Evolutionary conservation across 2,113 vertebrate genomes (phyloP).

Genomic region (Osmerus eperlanus): DNA sequence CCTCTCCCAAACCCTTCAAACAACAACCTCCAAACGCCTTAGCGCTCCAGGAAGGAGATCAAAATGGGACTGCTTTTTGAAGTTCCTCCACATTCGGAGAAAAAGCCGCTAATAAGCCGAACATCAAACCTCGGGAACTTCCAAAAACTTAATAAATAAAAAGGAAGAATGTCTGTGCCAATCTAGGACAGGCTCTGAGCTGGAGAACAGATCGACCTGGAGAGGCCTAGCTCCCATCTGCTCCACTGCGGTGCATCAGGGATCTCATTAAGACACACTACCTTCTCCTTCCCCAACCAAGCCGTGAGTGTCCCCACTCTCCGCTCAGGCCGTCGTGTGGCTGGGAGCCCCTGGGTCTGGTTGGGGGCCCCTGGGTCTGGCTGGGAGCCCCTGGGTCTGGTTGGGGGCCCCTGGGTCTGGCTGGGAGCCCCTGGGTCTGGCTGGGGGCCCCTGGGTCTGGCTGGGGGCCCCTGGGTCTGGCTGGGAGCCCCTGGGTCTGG

Average conservation of each 20-base stretch:
- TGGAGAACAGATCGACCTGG: conserved; percentile 26
- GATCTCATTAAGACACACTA: conserved; percentile 50
- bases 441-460: neutral
- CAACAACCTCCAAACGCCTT: no score
- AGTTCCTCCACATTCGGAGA: conserved; percentile 32
- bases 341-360: conserved; percentile 5
- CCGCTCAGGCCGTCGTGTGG: conserved; percentile 38
- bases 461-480: conserved; percentile 6
- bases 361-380: neutral
- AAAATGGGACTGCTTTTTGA: conserved; percentile 48
- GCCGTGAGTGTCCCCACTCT: conserved; percentile 31
- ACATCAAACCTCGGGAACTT: conserved; percentile 18
- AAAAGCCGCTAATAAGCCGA: conserved; percentile 39
- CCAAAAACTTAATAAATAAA: conserved; percentile 2
- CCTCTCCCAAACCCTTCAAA: neutral
- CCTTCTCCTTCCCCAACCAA: conserved; percentile 35
- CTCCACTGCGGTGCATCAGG: conserved; percentile 29
- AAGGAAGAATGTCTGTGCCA: conserved; percentile 13
- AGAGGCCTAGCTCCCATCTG: conserved; percentile 50
- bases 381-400: conserved; percentile 18
- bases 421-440: neutral
- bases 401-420: neutral
- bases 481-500: conserved; percentile 6
- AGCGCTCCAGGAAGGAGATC: conserved; percentile 43
- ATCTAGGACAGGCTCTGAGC: conserved; percentile 24